Evolutionary conservation across 2,113 vertebrate genomes (phyloP).

Genomic region (Tretioscincus oriximinensis): DNA sequence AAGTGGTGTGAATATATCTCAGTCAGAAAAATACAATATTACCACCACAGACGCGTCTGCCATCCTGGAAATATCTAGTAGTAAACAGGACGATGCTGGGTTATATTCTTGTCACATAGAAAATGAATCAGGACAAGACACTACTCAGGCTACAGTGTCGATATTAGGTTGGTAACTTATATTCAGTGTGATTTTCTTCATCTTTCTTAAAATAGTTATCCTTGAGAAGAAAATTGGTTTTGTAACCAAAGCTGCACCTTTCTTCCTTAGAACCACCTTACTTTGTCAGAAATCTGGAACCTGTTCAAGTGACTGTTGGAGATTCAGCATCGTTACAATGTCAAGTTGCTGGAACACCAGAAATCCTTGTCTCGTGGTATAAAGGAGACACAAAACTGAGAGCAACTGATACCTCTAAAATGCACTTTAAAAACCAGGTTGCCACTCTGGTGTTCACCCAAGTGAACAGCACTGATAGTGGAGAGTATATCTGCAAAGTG

Average conservation of each 20-base stretch:
- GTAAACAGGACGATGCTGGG: constrained; percentile 85
- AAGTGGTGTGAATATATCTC: constrained; percentile 83
- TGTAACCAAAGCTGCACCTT: constrained; percentile 59
- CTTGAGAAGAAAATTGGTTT: constrained; percentile 8
- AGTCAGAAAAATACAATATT: constrained; percentile 88
- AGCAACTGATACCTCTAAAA: constrained; percentile 86
- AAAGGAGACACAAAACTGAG: constrained; percentile 96
- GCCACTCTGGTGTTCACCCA: constrained; percentile 89
- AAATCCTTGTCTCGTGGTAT: constrained; percentile 97
- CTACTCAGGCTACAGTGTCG: constrained; percentile 82
- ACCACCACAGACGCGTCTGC: constrained; percentile 92
- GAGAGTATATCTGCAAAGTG: constrained; percentile 94
- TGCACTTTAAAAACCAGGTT: constrained; percentile 87
- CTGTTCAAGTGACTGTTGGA: constrained; percentile 87
- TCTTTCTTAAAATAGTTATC: constrained; percentile 1
- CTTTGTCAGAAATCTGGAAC: constrained; percentile 86
- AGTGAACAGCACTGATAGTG: constrained; percentile 82
- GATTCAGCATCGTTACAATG: constrained; percentile 88
- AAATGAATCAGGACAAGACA: constrained; percentile 89
- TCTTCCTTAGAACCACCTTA: constrained; percentile 86
- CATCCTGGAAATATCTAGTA: constrained; percentile 91
- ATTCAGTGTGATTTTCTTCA: neutral
- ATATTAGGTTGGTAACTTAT: constrained; percentile 82
- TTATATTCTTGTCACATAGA: constrained; percentile 87
- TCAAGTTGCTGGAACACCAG: constrained; percentile 89